Evolutionary conservation across 1,140 invertebrate genomes (phyloP).

Genomic region (Saxidomus purpurata): DNA sequence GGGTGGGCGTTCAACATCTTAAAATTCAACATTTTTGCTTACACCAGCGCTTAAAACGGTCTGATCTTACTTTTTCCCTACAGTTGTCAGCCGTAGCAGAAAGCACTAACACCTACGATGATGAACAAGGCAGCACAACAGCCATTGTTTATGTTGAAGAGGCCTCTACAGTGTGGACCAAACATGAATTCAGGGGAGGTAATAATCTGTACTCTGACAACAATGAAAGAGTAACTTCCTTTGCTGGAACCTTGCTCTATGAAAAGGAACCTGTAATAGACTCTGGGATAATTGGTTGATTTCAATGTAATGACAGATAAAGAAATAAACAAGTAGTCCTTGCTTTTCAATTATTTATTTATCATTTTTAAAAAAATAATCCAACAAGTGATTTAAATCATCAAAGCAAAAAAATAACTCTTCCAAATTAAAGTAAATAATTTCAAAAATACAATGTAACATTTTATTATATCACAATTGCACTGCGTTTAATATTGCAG

Average conservation of each 20-base stretch:
- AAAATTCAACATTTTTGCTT: too few relatives aligned
- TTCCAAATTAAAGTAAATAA: too few relatives aligned
- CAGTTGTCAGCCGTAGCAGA: conserved; percentile 32
- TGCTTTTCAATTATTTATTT: too few relatives aligned
- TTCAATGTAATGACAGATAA: not conserved
- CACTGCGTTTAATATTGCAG: too few relatives aligned
- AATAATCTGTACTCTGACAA: not conserved
- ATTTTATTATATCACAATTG: too few relatives aligned
- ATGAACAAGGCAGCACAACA: conserved; percentile 33
- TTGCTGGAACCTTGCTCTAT: conserved; percentile 17
- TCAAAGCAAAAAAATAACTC: too few relatives aligned
- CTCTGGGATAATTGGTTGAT: not conserved
- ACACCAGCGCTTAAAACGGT: too few relatives aligned
- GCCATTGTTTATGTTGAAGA: not conserved
- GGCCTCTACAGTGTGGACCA: not conserved
- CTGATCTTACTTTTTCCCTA: too few relatives aligned
- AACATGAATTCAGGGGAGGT: conserved; percentile 25
- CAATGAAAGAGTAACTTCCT: conserved; percentile 22
- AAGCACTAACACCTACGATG: not conserved
- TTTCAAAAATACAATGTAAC: too few relatives aligned
- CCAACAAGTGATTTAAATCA: too few relatives aligned
- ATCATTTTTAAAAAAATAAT: too few relatives aligned
- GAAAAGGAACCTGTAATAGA: not conserved
- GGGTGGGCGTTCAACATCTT: too few relatives aligned
- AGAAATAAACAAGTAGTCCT: not conserved